Evolutionary conservation across 2,888 invertebrate species (phyloP), one percentile per base, ranked within the genome.

Genomic region (Orthosia cruda): DNA sequence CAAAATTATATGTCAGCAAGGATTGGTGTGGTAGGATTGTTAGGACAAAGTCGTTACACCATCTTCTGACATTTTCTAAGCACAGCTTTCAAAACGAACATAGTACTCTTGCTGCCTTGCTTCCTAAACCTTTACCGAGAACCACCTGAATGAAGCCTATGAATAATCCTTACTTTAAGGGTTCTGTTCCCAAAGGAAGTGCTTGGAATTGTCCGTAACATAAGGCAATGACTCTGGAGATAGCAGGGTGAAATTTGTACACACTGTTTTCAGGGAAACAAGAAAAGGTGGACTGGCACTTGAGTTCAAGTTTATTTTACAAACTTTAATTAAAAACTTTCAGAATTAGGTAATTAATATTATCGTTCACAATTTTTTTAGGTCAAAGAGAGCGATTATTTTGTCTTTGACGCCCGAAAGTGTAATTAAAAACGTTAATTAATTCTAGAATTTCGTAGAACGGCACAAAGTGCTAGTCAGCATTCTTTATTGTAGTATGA

Each of bases 391-490:
- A 12, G 45, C 7, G 23, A 58, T 47, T 66, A 49, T 45, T 74
- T 75, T 67, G 52, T 63, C 50, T 59, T 58, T 45, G 16, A 54
- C 40, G 62, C 50, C 49, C 63, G 26, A 77, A 64, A 61, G 12
- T 86, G 79, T 88, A 85, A 89, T 88, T 87, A 85, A 58, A 87
- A 87, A 87, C 82, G 77, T 84, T 87, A 82, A 86, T 89, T 85
- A 85, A 83, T 84, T 79, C 76, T 76, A 76, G 3, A 52, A 26
- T 75, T 57, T 73, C 2, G 40, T 75, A 20, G 59, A 61, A 20
- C 54, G 69, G 62, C 66, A 76, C 72, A 77, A 83, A 78, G 26
- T 75, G 64, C 71, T 61, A 45, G 70, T 71, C 58, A 68, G 64
- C 62, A 54, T 52, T 54, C 40, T 66, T 71, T 72, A 74, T 49